Evolutionary conservation across 23 tunicate genomes (phyloP), one percentile per base, ranked within the genome.

Genomic region (Trididemnum nubilum): DNA sequence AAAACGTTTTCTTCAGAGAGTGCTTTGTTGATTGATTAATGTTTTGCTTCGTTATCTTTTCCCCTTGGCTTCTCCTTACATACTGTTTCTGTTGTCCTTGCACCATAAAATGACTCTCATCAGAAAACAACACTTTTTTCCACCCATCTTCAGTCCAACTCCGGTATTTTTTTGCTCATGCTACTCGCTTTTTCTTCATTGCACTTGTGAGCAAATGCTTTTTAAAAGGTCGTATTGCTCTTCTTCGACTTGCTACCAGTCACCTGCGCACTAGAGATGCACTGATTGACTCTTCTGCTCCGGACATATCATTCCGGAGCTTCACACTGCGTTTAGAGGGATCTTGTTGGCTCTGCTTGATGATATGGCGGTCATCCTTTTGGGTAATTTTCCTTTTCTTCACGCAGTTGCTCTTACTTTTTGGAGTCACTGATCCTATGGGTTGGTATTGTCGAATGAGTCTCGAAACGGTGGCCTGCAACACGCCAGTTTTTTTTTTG

Each of bases 91-190:
- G 22, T 15, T 61, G 67, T n/a, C 67, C 26, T 12, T 24, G 67
- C 3, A 61, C 67, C 67, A 12, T n/a, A 61, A 61, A 61, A 61
- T 61, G 67, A 12, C 25, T 12, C n/a, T 67, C 38, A 67, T 67
- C 74, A 12, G 74, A 33, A 67, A 67, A 67, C 22, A 67, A 4
- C 18, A 67, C 74, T 2, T 67, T 67, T 33, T 33, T 33, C 38
- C 74, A 32, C 74, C 5, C 7, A 31, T 67, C 38, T 67, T 12
- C 38, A 2, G 9, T 33, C 21, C 74, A 67, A 4, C 25, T n/a
- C 9, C 2, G 7, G n/a, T 67, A n/a, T 30, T 67, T 67, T 30
- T 33, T 5, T 3, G 74, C 74, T 9, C 27, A 61, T 4, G 9
- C 38, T 33, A 31, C 12, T 3, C 74, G 74, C 22, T 67, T 33